Conservation (phyloP, 1,140 invertebrate species). For the Rhagoletis zephyria region DNA sequence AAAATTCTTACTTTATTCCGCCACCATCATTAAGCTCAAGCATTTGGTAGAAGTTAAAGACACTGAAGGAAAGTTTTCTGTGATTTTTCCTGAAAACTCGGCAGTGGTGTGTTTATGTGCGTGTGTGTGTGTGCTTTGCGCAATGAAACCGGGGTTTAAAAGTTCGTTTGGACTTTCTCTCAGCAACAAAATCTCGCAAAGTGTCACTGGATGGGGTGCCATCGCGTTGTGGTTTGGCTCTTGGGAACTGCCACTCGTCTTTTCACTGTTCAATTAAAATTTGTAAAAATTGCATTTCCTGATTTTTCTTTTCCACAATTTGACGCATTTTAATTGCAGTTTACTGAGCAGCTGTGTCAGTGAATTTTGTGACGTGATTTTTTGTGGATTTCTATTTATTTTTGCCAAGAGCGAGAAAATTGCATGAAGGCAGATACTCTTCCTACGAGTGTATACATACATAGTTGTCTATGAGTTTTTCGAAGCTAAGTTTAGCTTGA, state of each 20-base stretch:
- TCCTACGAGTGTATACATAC: too few relatives aligned
- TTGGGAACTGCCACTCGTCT: background rate
- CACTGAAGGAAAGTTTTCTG: background rate
- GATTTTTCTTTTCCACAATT: constrained; percentile 29
- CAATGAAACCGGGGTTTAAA: background rate
- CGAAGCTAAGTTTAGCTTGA: background rate
- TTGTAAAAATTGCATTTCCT: constrained; percentile 16
- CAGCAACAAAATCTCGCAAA: background rate
- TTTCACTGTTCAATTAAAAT: constrained; percentile 26
- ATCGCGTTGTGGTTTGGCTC: background rate
- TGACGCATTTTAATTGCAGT: constrained; percentile 35
- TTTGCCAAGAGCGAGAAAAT: background rate
- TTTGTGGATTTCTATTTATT: constrained; percentile 8
- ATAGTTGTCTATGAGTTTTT: background rate
- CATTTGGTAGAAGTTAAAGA: background rate
- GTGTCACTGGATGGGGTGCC: background rate
- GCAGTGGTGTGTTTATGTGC: background rate
- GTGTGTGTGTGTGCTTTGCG: background rate
- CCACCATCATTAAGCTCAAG: background rate
- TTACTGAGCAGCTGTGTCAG: constrained; percentile 5
- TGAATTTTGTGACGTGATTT: constrained; percentile 16
- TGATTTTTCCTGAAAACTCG: background rate
- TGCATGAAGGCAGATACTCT: background rate
- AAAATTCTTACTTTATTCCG: background rate
- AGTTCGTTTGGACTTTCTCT: background rate